Conservation (phyloP, 2,888 invertebrate genomes). For the Arge pagana region DNA sequence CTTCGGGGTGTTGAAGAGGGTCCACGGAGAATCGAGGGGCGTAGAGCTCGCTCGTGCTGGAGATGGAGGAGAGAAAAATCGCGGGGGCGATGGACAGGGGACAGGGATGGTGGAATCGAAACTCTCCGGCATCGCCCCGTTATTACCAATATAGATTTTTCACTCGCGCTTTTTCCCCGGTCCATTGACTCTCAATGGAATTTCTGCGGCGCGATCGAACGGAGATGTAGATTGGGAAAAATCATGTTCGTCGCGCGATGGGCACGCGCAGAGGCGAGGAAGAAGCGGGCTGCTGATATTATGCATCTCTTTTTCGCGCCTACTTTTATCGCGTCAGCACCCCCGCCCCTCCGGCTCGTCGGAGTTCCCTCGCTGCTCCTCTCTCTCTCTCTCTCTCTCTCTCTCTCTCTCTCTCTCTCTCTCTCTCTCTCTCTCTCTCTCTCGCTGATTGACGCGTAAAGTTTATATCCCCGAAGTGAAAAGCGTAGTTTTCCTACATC, state of each 20-base stretch:
- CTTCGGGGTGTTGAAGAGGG: conserved; percentile 27
- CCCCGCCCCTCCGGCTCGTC: not conserved
- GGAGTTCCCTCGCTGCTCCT: not conserved
- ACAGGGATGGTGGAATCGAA: conserved; percentile 30
- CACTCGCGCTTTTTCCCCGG: conserved; percentile 19
- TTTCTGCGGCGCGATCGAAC: conserved; percentile 16
- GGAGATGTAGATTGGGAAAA: conserved; percentile 21
- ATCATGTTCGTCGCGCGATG: conserved; percentile 11
- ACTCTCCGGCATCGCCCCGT: conserved; percentile 27
- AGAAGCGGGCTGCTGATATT: too few relatives aligned
- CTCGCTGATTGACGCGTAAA: conserved; percentile 13
- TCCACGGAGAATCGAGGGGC: conserved; percentile 17
- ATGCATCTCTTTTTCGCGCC: conserved; percentile 11
- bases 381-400: conserved; percentile 1
- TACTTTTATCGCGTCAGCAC: not conserved
- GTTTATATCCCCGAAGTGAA: conserved; percentile 16
- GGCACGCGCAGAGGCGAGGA: not conserved
- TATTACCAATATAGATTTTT: conserved; percentile 32
- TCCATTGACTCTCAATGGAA: conserved; percentile 23
- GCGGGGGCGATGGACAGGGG: conserved; percentile 6
- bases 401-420: conserved; percentile 24
- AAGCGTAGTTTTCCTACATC: conserved; percentile 7
- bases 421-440: conserved; percentile 43
- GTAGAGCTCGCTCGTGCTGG: too few relatives aligned
- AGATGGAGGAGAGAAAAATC: conserved; percentile 11